Evolutionary conservation across 2,113 vertebrate species (phyloP), one percentile per base, ranked within the genome.

Genomic region (Andinoacara biseriatus): DNA sequence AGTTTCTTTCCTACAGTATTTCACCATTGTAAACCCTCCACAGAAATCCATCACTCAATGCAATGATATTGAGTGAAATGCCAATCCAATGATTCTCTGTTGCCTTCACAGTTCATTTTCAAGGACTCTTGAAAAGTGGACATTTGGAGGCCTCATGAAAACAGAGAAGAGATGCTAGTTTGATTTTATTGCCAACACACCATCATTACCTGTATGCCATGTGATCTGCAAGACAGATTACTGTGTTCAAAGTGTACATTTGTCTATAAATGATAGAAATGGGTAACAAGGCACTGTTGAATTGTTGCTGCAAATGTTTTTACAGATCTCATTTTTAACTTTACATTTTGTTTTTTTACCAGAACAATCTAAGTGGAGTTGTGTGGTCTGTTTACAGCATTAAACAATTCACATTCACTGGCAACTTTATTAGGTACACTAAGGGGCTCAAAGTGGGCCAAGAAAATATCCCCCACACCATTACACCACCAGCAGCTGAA

Each of bases 51-150:
- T 95, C 93, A 93, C 88, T 75, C 80, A 62, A 46, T 26, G 17
- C 56, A 78, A 83, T 63, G 75, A 10, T 93, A 95, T 94, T 91
- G 95, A 92, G 86, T 77, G 74, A 84, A 79, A 77, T 94, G 94
- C 85, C 94, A 81, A 90, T 94, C 52, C 83, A 81, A 83, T 86
- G 92, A 94, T 92, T 57, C 26, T 72, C 84, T 20, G 79, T 88
- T 91, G 89, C 92, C 91, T 93, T 92, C 86, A 76, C 56, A 58
- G 62, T 77, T 91, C 79, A 90, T 89, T 94, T 89, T 91, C 90
- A 92, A 90, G 86, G 84, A 83, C 86, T 87, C 85, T 85, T 76
- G 8, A 91, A 91, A 86, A 78, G 43, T 56, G 46, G 83, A 69
- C 8, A 72, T 90, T 85, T 86, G 33, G 82, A 77, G 33, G 84